Evolutionary conservation across 23 tunicate species (phyloP).

Genomic region (Halocynthia aurantium): DNA sequence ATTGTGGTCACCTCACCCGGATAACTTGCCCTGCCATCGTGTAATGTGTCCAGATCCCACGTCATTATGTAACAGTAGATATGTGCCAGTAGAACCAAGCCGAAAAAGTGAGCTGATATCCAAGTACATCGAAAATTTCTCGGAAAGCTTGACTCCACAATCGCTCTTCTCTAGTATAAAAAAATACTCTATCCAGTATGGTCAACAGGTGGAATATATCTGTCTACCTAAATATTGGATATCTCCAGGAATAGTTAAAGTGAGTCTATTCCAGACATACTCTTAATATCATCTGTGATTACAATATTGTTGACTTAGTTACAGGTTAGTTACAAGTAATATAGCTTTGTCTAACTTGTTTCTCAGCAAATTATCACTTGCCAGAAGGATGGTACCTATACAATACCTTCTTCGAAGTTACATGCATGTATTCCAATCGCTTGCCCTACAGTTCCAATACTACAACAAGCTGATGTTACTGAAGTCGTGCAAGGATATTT

Average conservation of each 20-base stretch:
- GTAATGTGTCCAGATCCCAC: conserved; percentile 30
- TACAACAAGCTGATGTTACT: conserved; percentile 24
- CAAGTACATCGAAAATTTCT: no score
- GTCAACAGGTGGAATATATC: conserved; percentile 25
- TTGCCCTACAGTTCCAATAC: conserved; percentile 31
- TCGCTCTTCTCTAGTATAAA: no score
- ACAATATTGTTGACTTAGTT: no score
- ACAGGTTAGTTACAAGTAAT: background rate
- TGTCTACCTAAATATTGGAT: conserved; percentile 42
- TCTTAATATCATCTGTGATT: background rate
- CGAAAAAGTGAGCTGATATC: no score
- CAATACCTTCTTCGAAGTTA: background rate
- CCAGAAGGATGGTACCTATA: conserved; percentile 23
- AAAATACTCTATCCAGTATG: background rate
- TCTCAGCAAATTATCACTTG: conserved; percentile 41
- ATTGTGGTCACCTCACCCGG: conserved; percentile 38
- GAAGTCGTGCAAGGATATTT: background rate
- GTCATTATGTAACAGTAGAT: background rate
- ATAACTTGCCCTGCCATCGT: conserved; percentile 9
- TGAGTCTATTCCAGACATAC: background rate
- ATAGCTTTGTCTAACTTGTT: background rate
- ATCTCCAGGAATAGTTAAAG: conserved; percentile 22
- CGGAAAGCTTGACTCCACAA: no score
- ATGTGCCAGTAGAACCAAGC: no score
- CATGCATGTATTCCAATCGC: conserved; percentile 28